phyloP scores from a whole-genome alignment of 2,113 vertebrate genomes.

The Grus americana region DNA sequence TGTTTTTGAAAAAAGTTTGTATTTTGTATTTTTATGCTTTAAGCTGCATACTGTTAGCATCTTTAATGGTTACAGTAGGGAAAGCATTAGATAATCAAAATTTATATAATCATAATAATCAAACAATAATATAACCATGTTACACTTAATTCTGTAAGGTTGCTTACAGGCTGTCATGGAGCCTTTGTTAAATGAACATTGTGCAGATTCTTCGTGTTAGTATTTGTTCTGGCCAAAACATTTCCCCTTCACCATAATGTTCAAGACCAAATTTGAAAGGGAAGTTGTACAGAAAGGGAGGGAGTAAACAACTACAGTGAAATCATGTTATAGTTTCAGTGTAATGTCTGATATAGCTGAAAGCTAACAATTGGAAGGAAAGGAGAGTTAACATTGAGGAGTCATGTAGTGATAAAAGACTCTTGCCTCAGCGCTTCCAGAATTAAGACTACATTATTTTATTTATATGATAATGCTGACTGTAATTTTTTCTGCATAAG shows the following conservation, averaged over 20 bases:
- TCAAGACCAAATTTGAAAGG: not conserved
- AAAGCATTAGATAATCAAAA: not conserved
- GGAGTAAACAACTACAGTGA: not conserved
- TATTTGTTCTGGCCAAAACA: not conserved
- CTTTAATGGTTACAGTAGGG: not conserved
- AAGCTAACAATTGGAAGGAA: not conserved
- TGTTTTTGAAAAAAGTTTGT: not conserved
- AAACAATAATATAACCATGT: not conserved
- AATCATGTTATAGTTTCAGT: not conserved
- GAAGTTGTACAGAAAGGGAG: not conserved
- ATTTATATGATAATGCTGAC: not conserved
- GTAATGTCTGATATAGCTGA: not conserved
- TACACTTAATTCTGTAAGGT: too few relatives aligned
- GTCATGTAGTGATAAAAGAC: not conserved
- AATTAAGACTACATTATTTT: not conserved
- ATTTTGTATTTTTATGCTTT: not conserved
- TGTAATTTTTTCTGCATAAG: slow-evolving; percentile 70
- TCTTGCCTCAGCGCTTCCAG: not conserved
- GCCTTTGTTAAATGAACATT: not conserved
- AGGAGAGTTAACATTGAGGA: not conserved
- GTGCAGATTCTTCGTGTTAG: not conserved
- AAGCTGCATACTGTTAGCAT: not conserved
- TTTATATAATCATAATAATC: not conserved
- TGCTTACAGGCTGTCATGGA: not conserved
- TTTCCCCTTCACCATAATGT: not conserved